Base-by-base conservation (phyloP, 1,140 invertebrate genomes). In the Pachypeltis micranthus region DNA sequence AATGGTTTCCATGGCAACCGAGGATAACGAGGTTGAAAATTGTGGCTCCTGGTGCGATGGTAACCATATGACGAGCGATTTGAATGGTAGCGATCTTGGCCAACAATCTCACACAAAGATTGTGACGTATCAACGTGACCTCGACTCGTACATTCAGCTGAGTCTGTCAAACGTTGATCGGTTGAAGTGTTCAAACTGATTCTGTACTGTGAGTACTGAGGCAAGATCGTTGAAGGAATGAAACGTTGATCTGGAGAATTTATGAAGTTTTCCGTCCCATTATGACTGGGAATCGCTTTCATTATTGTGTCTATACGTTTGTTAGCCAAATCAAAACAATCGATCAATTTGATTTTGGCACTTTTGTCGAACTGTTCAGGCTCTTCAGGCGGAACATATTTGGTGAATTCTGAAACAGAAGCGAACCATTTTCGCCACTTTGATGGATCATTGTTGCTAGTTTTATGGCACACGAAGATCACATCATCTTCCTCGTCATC, bases 351-450 rank as follows among this genome's bases (percentile, higher is more conserved):
- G 16, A 56, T 56, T 59, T 59, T 59, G 3, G 73, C 69, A 19
- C 62, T 69, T 62, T 71, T 73, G 62, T 77, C 74, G 63, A 73
- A 68, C 2, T 72, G 69, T 63, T 70, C 69, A 2, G 75, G 66
- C 34, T 3, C 3, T 51, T 51, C 19, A 4, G 75, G 58, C n/a
- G 71, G 70, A 44, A 71, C 61, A n/a, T 29, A 26, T 3, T 59
- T 28, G 10, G 57, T 19, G 31, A 29, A 59, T n/a, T 29, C 57
- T 12, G 26, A 14, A 70, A 65, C 27, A 67, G 63, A 19, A 62
- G 55, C 4, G 23, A 51, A 51, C 47, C 47, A 51, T 21, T 51
- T 51, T 4, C 47, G 7, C 47, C 47, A 51, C 23, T 51, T 51
- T 51, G 47, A 51, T 3, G 47, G 47, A 21, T 51, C 47, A 4